Evolutionary conservation across 2,797 vertebrate species (phyloP).

Genomic region (Oryzias sinensis): DNA sequence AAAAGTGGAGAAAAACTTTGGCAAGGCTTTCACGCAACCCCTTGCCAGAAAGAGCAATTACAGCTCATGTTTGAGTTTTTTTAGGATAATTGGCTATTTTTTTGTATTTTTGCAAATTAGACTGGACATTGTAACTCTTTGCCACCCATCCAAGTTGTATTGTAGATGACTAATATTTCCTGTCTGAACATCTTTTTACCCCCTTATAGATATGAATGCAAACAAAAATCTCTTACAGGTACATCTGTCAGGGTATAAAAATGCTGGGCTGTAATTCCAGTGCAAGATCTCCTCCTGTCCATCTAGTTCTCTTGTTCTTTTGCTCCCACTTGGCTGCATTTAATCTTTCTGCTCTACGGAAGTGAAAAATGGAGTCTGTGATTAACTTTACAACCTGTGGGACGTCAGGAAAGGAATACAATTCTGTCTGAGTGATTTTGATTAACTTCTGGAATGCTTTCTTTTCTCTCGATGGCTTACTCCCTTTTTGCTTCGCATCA

Average conservation of each 20-base stretch:
- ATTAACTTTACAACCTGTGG: slow-evolving; percentile 46
- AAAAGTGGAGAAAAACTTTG: slow-evolving; percentile 26
- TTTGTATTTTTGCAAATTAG: slow-evolving; percentile 11
- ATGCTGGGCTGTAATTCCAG: slow-evolving; percentile 41
- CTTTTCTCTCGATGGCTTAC: neutral
- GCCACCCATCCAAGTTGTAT: slow-evolving; percentile 32
- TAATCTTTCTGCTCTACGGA: slow-evolving; percentile 50
- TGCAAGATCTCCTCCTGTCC: slow-evolving; percentile 10
- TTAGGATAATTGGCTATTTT: slow-evolving; percentile 33
- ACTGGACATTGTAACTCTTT: neutral
- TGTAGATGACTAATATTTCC: slow-evolving; percentile 39
- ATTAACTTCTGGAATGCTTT: slow-evolving; percentile 4
- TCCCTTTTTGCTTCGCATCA: neutral
- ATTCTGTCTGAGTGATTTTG: slow-evolving; percentile 28
- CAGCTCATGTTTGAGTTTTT: neutral
- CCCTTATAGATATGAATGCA: slow-evolving; percentile 25
- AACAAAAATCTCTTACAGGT: slow-evolving; percentile 55
- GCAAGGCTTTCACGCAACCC: slow-evolving; percentile 23
- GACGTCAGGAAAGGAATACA: slow-evolving; percentile 22
- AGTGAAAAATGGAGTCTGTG: slow-evolving; percentile 49
- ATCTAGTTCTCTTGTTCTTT: slow-evolving; percentile 18
- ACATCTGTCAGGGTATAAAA: slow-evolving; percentile 58
- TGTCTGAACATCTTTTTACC: slow-evolving; percentile 20
- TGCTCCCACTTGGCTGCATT: slow-evolving; percentile 26
- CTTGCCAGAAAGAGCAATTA: too few relatives aligned